Base-by-base conservation (phyloP, 2,888 invertebrate species). In the Rhingia campestris region DNA sequence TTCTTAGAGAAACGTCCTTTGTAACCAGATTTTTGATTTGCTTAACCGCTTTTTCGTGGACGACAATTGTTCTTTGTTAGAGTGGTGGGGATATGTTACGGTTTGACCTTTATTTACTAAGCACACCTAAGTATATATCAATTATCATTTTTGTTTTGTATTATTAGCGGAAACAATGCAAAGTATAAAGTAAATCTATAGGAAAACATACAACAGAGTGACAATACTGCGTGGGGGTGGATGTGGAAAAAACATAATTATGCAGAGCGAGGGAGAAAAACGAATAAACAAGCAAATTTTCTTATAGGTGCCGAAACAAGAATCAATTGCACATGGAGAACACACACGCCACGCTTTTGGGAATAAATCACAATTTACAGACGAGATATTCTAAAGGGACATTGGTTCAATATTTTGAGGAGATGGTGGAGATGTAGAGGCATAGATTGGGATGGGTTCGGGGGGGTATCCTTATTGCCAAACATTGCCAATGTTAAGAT, bases 401-500 rank as follows among this genome's bases (percentile, higher is more conserved):
- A 61, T 30, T 22, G 54, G 22, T 30, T 77, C 37, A 64, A 53
- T 43, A 43, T 14, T 47, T 30, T 67, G 30, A 45, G 54, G 64
- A 49, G 45, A 39, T 30, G 45, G 47, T 30, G 45, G 47, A 66
- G 53, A 53, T 37, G 75, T 53, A 39, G 58, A 32, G 58, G 67
- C 30, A 14, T 22, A 35, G 58, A 41, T n/a, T 32, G 22, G 59
- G 53, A 58, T 41, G 53, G 12, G 6, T 6, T 32, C 7, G 32
- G 9, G 37, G n/a, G 41, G 9, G 9, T 54, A 30, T 69, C 49
- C 32, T 90, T 91, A 91, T 90, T 91, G 91, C 91, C 91, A 91
- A 87, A 91, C 91, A 88, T 91, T 91, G 54, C 91, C 91, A 81
- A 91, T 90, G 88, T 91, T 91, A 74, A 91, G 88, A 87, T 91